A percentile compares a stretch with the other conserved stretches of the same genome.
phyloP scores from a whole-genome alignment of 30 jellyfish, hydroid and myxozoan genomes.

The Hydractinia symbiolongicarpus region DNA sequence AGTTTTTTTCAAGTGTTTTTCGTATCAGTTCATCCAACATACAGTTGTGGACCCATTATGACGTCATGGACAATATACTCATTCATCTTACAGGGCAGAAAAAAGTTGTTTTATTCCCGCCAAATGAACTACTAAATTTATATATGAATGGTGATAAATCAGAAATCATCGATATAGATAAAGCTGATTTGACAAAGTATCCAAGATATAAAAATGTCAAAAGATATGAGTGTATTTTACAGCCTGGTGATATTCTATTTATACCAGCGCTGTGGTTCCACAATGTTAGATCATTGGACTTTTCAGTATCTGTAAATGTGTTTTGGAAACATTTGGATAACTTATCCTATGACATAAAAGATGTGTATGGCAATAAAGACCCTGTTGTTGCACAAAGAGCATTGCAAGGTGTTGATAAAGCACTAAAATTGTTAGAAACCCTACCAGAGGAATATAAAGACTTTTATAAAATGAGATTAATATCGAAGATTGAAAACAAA shows the following conservation, averaged over 20 bases:
- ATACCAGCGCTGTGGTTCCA: constrained; percentile 97
- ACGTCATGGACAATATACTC: constrained; percentile 83
- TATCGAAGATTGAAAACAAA: constrained; percentile 34
- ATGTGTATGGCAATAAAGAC: constrained; percentile 85
- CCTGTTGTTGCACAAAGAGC: constrained; percentile 64
- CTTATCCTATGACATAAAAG: constrained; percentile 52
- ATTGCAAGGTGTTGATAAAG: constrained; percentile 61
- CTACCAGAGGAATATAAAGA: constrained; percentile 71
- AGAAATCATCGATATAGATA: constrained; percentile 68
- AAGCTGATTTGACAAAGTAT: constrained; percentile 46
- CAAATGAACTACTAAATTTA: constrained; percentile 60
- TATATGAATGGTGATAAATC: constrained; percentile 87
- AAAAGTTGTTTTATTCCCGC: constrained; percentile 65
- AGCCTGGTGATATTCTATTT: constrained; percentile 79
- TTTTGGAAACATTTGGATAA: constrained; percentile 63
- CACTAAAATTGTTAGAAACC: constrained; percentile 42
- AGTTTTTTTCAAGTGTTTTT: constrained; percentile 81
- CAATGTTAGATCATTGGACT: constrained; percentile 62
- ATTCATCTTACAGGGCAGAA: constrained; percentile 69
- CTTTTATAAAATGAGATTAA: constrained; percentile 52
- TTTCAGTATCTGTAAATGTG: constrained; percentile 61
- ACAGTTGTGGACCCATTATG: constrained; percentile 96
- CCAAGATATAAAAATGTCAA: constrained; percentile 57
- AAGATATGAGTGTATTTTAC: constrained; percentile 45
- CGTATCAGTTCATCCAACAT: constrained; percentile 74